Conservation (phyloP, 2,888 invertebrate species). For the Drosophila leonis region DNA sequence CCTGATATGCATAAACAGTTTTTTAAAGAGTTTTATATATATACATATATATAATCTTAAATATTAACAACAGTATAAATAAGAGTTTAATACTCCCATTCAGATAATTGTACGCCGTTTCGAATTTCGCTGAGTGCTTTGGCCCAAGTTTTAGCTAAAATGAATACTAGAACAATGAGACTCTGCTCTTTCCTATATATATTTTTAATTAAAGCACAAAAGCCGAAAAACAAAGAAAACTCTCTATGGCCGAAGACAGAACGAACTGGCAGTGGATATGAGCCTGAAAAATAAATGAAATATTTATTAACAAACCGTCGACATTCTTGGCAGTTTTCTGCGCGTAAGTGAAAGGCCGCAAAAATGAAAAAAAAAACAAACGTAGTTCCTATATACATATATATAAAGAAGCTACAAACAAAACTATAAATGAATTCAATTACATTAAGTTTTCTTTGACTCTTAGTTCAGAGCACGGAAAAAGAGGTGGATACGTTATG, state of each 20-base stretch:
- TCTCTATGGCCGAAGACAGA: slow-evolving; percentile 21
- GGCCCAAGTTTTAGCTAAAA: slow-evolving; percentile 47
- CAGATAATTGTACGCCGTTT: slow-evolving; percentile 34
- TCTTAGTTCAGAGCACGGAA: slow-evolving; percentile 3
- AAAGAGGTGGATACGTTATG: slow-evolving; percentile 47
- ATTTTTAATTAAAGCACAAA: slow-evolving; percentile 76
- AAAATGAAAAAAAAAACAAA: slow-evolving; percentile 12
- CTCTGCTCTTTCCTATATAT: slow-evolving; percentile 60
- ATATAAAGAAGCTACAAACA: slow-evolving; percentile 65
- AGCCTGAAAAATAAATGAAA: slow-evolving; percentile 76
- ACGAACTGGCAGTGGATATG: slow-evolving; percentile 31
- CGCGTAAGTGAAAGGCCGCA: slow-evolving; percentile 63
- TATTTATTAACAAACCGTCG: slow-evolving; percentile 74
- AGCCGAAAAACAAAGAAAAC: slow-evolving; percentile 61
- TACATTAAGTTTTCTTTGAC: slow-evolving; percentile 70
- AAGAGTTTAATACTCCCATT: background rate
- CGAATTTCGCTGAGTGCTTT: slow-evolving; percentile 75
- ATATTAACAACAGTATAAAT: no score
- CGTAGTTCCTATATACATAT: background rate
- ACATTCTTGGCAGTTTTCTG: slow-evolving; percentile 70
- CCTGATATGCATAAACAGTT: background rate
- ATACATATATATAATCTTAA: no score
- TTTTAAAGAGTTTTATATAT: background rate
- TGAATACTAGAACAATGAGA: slow-evolving; percentile 55
- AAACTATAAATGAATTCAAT: slow-evolving; percentile 81